Conservation (phyloP, 1,140 invertebrate genomes). For the Bicyclus anynana region DNA sequence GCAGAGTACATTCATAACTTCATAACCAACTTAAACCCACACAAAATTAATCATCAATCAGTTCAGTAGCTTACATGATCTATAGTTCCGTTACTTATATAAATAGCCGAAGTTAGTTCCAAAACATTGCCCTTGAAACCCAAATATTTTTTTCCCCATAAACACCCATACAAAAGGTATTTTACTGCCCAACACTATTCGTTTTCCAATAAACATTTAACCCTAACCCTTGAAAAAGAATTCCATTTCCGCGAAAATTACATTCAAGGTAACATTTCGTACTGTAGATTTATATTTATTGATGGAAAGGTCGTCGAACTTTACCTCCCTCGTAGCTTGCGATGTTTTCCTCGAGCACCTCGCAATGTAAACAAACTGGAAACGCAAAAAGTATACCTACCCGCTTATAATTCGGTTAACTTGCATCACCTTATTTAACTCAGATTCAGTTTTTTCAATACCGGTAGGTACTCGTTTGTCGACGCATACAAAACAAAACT, state of each 20-base stretch:
- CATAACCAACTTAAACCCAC: too few species aligned
- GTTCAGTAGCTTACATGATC: too few species aligned
- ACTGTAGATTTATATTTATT: conserved; percentile 7
- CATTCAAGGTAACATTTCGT: not conserved
- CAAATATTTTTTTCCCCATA: too few species aligned
- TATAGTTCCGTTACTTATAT: too few species aligned
- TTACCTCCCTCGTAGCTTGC: not conserved
- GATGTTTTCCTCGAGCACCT: conserved; percentile 4
- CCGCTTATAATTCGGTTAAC: not conserved
- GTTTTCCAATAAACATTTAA: not conserved
- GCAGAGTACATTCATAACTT: too few species aligned
- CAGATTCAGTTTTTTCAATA: not conserved
- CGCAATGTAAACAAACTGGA: conserved; percentile 12
- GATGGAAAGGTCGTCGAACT: conserved; percentile 14
- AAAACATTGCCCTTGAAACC: too few species aligned
- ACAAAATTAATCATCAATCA: too few species aligned
- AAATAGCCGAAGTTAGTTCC: too few species aligned
- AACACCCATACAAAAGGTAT: too few species aligned
- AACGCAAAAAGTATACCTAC: conserved; percentile 9
- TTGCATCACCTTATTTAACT: conserved; percentile 11
- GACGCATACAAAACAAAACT: too few species aligned
- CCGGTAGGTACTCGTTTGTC: not conserved
- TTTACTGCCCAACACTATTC: too few species aligned
- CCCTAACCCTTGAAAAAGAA: not conserved
- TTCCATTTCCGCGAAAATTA: not conserved